A percentile compares a stretch with the other conserved stretches of the same genome.
Evolutionary conservation across 2,113 vertebrate species (phyloP).

Genomic region (Gila orcuttii): DNA sequence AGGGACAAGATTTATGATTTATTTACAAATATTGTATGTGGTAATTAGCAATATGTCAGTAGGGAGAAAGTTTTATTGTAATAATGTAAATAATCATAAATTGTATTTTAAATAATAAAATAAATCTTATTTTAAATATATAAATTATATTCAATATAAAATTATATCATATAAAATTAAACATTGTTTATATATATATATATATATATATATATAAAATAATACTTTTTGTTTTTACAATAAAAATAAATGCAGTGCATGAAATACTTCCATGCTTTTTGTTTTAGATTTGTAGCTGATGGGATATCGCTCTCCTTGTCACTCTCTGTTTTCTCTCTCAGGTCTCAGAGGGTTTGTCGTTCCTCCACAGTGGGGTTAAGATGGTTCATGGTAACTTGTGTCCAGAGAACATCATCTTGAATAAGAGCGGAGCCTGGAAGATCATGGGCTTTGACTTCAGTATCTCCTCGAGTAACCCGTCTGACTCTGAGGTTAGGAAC

Average conservation of each 20-base stretch:
- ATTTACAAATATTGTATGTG: no score
- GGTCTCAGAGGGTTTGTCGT: slow-evolving; percentile 96
- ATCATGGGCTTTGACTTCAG: slow-evolving; percentile 99
- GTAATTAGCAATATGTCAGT: no score
- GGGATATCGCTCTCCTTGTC: background rate
- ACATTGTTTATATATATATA: no score
- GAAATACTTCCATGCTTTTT: background rate
- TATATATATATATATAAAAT: no score
- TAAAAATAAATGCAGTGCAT: background rate
- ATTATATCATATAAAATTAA: no score
- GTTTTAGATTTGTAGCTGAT: background rate
- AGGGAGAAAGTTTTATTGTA: no score
- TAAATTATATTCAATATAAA: no score
- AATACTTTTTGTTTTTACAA: no score
- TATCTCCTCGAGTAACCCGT: slow-evolving; percentile 90
- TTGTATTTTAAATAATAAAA: no score
- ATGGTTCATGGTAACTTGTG: slow-evolving; percentile 98
- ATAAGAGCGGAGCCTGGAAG: slow-evolving; percentile 98
- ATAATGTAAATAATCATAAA: no score
- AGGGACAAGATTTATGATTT: no score
- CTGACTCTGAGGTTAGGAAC: slow-evolving; percentile 87
- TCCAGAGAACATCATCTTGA: slow-evolving; percentile 94
- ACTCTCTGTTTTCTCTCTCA: slow-evolving; percentile 59
- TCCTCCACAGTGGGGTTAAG: slow-evolving; percentile 96
- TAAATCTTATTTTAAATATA: no score